phyloP scores from a whole-genome alignment of 2,113 vertebrate genomes.

The Erinaceus europaeus region DNA sequence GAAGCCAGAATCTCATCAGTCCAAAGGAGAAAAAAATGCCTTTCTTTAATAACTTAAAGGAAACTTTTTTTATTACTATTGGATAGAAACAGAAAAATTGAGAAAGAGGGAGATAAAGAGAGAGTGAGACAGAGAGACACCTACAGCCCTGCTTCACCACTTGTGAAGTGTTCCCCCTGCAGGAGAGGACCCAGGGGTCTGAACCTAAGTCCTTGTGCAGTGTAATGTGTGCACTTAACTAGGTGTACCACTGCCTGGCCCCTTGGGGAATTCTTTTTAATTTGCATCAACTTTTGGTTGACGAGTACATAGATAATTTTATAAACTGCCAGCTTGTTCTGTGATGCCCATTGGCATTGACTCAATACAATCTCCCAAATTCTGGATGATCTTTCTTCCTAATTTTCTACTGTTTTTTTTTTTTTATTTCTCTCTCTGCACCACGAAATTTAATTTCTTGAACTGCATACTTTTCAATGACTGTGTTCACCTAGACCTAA shows the following conservation, averaged over 20 bases:
- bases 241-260: too few species aligned
- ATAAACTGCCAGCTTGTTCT: background rate
- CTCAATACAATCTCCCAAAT: background rate
- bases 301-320: too few species aligned
- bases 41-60: background rate
- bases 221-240: too few species aligned
- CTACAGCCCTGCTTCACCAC: too few species aligned
- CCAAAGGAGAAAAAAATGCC: background rate
- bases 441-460: background rate
- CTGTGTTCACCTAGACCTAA: background rate
- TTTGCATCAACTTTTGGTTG: background rate
- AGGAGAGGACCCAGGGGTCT: too few species aligned
- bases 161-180: too few species aligned
- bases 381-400: background rate
- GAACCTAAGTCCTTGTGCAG: too few species aligned
- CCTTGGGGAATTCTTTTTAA: background rate
- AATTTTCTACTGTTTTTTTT: background rate
- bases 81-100: too few species aligned
- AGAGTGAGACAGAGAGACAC: too few species aligned
- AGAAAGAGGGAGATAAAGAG: too few species aligned
- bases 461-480: too few species aligned
- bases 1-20: background rate
- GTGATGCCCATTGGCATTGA: background rate
- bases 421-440: background rate
- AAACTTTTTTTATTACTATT: background rate